These are phyloP conservation scores for Acrobasis repandana DNA, from an alignment of 2,888 invertebrate genomes.

Conservation along the genomic window DNA sequence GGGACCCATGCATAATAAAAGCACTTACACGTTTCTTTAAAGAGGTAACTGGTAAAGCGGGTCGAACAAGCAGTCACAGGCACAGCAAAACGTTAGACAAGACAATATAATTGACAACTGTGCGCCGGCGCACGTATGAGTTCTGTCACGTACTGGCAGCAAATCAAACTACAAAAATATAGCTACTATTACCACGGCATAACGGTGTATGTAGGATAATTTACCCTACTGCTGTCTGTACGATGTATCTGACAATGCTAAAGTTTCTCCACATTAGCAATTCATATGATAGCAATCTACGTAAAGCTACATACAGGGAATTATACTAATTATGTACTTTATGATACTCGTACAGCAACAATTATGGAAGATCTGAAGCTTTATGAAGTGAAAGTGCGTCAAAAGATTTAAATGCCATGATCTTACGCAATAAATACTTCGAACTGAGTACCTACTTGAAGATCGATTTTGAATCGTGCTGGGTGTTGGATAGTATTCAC, in stretches of 20 bases:
- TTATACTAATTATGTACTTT: constrained; percentile 16
- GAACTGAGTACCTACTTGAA: neutral
- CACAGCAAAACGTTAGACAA: constrained; percentile 21
- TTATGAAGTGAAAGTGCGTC: constrained; percentile 28
- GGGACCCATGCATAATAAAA: neutral
- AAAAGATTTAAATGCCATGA: constrained; percentile 31
- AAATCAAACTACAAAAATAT: too few relatives aligned
- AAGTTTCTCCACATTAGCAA: constrained; percentile 38
- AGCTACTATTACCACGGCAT: too few relatives aligned
- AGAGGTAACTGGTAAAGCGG: constrained; percentile 26
- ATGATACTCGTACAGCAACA: neutral
- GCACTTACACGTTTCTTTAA: constrained; percentile 6
- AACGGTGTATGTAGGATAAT: too few relatives aligned
- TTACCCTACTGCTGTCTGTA: too few relatives aligned
- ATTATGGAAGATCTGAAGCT: neutral
- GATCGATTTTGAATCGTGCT: neutral
- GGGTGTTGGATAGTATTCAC: constrained; percentile 2
- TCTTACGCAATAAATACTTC: constrained; percentile 20
- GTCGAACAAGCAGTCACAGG: constrained; percentile 24
- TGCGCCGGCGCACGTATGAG: constrained; percentile 20
- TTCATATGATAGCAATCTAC: constrained; percentile 20
- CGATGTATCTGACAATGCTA: constrained; percentile 6
- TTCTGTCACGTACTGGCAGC: constrained; percentile 4
- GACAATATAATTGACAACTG: constrained; percentile 19
- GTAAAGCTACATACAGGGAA: constrained; percentile 4